Conservation (phyloP, 2,797 vertebrate genomes). For the Parotocinclus haroldoi region DNA sequence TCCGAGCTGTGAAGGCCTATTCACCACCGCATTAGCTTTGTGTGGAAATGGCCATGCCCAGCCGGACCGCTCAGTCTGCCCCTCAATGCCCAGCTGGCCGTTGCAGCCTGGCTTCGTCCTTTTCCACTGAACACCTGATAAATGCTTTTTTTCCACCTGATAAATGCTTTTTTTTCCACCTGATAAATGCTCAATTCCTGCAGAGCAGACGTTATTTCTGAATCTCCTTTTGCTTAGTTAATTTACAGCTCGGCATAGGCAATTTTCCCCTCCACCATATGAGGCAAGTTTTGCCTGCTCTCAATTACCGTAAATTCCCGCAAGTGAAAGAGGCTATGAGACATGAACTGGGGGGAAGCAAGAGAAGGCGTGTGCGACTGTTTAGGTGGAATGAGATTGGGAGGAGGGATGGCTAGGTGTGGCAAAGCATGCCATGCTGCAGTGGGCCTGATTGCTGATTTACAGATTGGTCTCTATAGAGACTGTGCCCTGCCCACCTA, state of each 20-base stretch:
- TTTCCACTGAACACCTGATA: conserved; percentile 5
- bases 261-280: conserved; percentile 52
- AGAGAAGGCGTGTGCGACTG: conserved; percentile 7
- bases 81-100: conserved; percentile 42
- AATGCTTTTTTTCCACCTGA: conserved; percentile 40
- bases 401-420: not conserved
- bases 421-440: conserved; percentile 17
- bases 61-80: conserved; percentile 18
- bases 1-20: conserved; percentile 38
- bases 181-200: conserved; percentile 47
- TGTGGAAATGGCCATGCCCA: conserved; percentile 40
- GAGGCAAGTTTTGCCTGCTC: conserved; percentile 50
- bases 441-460: conserved; percentile 44
- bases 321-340: conserved; percentile 44
- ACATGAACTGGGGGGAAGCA: conserved; percentile 36
- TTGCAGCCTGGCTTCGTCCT: conserved; percentile 33
- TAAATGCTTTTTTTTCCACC: conserved; percentile 44
- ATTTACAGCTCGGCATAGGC: conserved; percentile 54
- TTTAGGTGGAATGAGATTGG: conserved; percentile 3
- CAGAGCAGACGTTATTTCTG: conserved; percentile 42
- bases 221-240: conserved; percentile 51
- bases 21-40: conserved; percentile 52
- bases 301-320: conserved; percentile 58
- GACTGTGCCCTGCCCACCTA: conserved; percentile 10
- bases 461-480: conserved; percentile 28